These are phyloP conservation scores for Cryptoprocta ferox DNA, from an alignment of 2,797 vertebrate species.

Conservation along the genomic window DNA sequence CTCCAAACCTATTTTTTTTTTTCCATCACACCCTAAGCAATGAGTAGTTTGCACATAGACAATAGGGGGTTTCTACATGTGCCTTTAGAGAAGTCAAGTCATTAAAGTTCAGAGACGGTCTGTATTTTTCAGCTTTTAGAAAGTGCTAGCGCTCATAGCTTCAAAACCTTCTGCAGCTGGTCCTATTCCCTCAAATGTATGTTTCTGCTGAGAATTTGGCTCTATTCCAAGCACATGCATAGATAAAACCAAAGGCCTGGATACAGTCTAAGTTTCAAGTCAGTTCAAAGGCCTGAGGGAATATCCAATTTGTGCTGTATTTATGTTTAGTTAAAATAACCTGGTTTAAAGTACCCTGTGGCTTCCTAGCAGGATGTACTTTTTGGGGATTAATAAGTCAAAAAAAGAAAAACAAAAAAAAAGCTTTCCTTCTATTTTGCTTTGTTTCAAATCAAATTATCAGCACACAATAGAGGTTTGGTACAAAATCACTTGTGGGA, in stretches of 20 bases:
- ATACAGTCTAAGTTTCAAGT: constrained; percentile 46
- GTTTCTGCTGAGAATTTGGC: constrained; percentile 71
- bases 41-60: not conserved
- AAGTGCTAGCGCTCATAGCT: constrained; percentile 9
- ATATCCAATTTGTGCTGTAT: constrained; percentile 70
- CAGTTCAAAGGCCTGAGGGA: constrained; percentile 63
- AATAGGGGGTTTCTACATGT: not conserved
- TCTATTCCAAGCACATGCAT: constrained; percentile 38
- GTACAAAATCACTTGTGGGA: not conserved
- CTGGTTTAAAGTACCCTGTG: constrained; percentile 45
- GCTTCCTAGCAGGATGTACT: constrained; percentile 19
- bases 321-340: constrained; percentile 66
- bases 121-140: constrained; percentile 53
- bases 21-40: not conserved
- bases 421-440: not conserved
- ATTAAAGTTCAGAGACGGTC: constrained; percentile 25
- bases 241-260: constrained; percentile 58
- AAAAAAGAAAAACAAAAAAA: not conserved
- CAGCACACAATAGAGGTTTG: not conserved
- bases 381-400: constrained; percentile 48
- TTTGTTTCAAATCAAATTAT: constrained; percentile 28
- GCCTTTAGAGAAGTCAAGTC: constrained; percentile 37
- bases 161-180: constrained; percentile 60
- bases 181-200: constrained; percentile 43
- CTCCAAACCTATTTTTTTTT: not conserved